Evolutionary conservation across 2,888 invertebrate species (phyloP), one percentile per base, ranked within the genome.

Genomic region (Lepetodrilus schrolli): DNA sequence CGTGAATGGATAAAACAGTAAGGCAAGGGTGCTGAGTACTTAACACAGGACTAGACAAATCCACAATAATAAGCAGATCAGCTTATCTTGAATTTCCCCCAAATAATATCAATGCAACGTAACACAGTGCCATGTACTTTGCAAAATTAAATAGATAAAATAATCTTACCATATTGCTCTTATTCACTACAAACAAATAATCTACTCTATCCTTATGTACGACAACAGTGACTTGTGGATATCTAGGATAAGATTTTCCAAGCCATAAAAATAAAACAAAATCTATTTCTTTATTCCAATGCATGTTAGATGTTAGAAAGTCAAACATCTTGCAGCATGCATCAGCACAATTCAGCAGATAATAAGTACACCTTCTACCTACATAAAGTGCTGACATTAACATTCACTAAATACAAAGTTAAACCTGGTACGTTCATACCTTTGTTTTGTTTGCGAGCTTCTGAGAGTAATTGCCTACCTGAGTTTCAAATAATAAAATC

Each of bases 381-480:
- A 43, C 17, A 43, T 43, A 58, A 34, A 58, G 30, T 58, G 58
- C 34, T 30, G 58, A 58, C 58, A 58, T 30, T 13, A 21, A 58
- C 30, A 48, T 20, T 17, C 2, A n/a, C 58, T n/a, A 34, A 58
- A 30, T 43, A 43, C 43, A 30, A 58, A 34, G 17, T 58, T 34
- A 58, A n/a, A n/a, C n/a, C n/a, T n/a, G n/a, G 20, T 30, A 58
- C 34, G 26, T 23, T 23, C 58, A 58, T 58, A 58, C 58, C 58
- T 58, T 58, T 58, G 30, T 58, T 58, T 58, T 58, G 58, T 58
- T 58, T 58, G 26, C 58, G 20, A 10, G 30, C 58, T 30, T 58
- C 58, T n/a, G 58, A 58, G 30, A 58, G 26, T 23, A 58, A 30
- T 58, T 58, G 58, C 17, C 58, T 58, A 30, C 58, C 58, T 58